Percentiles rank a stretch among this genome's conserved stretches.
Conservation (phyloP, 2,113 vertebrate species). For the Eurypyga helias region DNA sequence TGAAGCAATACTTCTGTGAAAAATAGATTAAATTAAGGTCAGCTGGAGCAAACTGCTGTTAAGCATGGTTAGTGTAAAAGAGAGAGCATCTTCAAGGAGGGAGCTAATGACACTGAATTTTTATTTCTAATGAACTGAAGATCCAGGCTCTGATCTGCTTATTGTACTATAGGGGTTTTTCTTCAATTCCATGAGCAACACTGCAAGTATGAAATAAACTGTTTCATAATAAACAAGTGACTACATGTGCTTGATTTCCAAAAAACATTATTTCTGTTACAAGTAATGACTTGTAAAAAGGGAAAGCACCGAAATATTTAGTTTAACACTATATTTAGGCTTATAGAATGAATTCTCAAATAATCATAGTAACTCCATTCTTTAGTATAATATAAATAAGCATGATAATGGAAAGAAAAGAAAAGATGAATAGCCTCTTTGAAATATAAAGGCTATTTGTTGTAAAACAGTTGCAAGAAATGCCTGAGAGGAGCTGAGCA, state of each 20-base stretch:
- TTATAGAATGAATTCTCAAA: not conserved
- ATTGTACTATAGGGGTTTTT: not conserved
- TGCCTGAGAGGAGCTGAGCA: not conserved
- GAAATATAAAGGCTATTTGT: not conserved
- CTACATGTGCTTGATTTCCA: not conserved
- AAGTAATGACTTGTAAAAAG: not conserved
- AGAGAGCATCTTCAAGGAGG: slow-evolving; percentile 28
- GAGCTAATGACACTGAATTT: slow-evolving; percentile 23
- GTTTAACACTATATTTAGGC: not conserved
- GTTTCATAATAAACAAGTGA: not conserved
- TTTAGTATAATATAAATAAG: not conserved
- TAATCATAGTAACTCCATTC: not conserved
- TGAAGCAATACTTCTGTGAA: slow-evolving; percentile 49
- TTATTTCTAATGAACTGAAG: slow-evolving; percentile 29
- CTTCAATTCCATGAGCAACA: not conserved
- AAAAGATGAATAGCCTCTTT: not conserved
- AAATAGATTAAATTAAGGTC: slow-evolving; percentile 66
- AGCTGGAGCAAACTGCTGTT: slow-evolving; percentile 57
- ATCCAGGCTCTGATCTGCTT: not conserved
- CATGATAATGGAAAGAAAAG: not conserved
- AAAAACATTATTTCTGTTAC: not conserved
- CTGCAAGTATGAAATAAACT: not conserved
- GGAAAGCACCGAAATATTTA: not conserved
- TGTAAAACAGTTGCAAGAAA: not conserved
- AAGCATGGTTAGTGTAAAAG: slow-evolving; percentile 25